Evolutionary conservation across 2,797 vertebrate species (phyloP), one percentile per base, ranked within the genome.

Genomic region (Molossus molossus): DNA sequence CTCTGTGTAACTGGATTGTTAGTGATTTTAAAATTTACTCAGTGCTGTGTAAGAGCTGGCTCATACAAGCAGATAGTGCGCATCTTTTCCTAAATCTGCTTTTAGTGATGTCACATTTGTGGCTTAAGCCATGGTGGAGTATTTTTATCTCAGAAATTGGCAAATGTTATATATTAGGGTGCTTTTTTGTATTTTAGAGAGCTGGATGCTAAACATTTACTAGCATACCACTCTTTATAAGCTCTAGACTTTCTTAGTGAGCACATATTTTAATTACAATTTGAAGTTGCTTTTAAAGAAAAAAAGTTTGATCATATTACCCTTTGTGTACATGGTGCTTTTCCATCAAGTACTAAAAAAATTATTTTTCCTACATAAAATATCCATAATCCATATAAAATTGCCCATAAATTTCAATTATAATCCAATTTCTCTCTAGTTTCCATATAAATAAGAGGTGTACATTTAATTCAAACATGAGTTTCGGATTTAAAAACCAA

Each of bases 261-360:
- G 33, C 33, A 90, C 25, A 75, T 58, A 57, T 27, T 40, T 50
- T 21, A 77, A 91, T 45, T 83, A 84, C 21, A 93, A 85, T 45
- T 79, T 90, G 58, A 93, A 62, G 62, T 86, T 72, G 50, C 79
- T 91, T 95, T 94, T 88, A 77, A 87, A 86, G 77, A 60, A 65
- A 85, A 91, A 85, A 50, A 87, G 14, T 85, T n/a, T 85, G 37
- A 80, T 53, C 75, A 69, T 65, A 79, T 94, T 94, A 95, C 84
- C 33, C 29, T 90, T 80, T 88, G 33, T 86, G 23, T 72, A 75
- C 64, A 64, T 82, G 73, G 53, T 91, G 27, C 13, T 75, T 94
- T 95, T 85, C 72, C 33, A 82, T 69, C 18, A 95, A 91, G 58
- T 45, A 62, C 50, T 60, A 87, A 72, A 90, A 53, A 87, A 85